phyloP scores from a whole-genome alignment of 2,113 vertebrate genomes.

The Solea solea region DNA sequence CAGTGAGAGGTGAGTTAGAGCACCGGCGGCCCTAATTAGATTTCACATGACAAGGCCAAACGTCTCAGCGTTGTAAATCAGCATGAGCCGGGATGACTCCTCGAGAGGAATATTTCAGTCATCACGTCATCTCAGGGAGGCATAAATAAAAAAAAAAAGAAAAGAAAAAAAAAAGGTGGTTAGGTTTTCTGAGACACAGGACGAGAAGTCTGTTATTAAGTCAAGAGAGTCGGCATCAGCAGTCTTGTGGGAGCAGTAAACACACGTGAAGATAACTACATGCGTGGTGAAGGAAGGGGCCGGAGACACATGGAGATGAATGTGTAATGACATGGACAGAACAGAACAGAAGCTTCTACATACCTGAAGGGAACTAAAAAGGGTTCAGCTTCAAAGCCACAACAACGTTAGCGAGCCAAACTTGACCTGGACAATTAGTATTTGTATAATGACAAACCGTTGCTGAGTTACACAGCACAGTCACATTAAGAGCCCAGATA shows the following conservation, averaged over 20 bases:
- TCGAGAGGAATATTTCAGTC: constrained; percentile 24
- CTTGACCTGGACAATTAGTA: neutral
- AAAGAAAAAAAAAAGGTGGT: constrained; percentile 15
- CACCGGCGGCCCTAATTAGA: constrained; percentile 24
- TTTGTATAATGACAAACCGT: constrained; percentile 1
- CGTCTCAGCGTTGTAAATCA: constrained; percentile 48
- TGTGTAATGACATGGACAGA: constrained; percentile 26
- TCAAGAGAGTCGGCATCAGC: constrained; percentile 23
- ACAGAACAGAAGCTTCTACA: constrained; percentile 30
- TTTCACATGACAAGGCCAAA: constrained; percentile 35
- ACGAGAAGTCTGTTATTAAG: constrained; percentile 35
- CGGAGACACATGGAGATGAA: constrained; percentile 34
- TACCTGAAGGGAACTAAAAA: constrained; percentile 16
- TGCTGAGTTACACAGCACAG: constrained; percentile 8
- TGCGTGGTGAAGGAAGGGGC: constrained; percentile 6
- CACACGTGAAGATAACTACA: constrained; percentile 8
- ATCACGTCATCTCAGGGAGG: constrained; percentile 23
- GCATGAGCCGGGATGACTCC: constrained; percentile 40
- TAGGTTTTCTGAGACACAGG: constrained; percentile 21
- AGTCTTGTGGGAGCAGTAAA: constrained; percentile 13
- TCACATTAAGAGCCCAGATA: neutral
- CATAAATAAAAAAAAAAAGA: constrained; percentile 5
- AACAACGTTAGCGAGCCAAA: constrained; percentile 21
- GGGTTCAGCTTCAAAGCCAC: constrained; percentile 38
- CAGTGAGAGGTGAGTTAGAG: constrained; percentile 26